Percentiles rank a stretch among this genome's conserved stretches.
phyloP scores from a whole-genome alignment of 2,888 invertebrate genomes.

The Cyrtodaria siliqua region DNA sequence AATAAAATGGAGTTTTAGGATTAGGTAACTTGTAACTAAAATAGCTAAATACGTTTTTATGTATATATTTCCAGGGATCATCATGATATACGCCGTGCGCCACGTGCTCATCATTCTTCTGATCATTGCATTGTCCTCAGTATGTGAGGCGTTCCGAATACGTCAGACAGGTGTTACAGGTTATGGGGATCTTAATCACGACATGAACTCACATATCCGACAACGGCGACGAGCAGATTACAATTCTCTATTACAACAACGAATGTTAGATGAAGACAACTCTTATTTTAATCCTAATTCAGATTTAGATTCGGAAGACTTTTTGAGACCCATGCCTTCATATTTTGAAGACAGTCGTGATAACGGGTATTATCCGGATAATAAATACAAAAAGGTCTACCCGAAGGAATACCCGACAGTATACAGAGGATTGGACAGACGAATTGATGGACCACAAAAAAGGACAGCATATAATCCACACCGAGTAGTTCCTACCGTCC shows the following conservation, averaged over 20 bases:
- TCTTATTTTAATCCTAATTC: conserved; percentile 51
- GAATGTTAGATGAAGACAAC: conserved; percentile 30
- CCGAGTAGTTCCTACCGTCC: conserved; percentile 43
- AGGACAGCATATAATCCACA: conserved; percentile 41
- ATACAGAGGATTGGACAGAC: conserved; percentile 6
- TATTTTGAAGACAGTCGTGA: conserved; percentile 13
- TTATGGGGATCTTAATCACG: no score
- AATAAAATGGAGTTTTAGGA: no score
- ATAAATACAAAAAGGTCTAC: not conserved
- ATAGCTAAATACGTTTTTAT: no score
- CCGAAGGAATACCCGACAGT: conserved; percentile 8
- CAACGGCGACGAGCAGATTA: conserved; percentile 29
- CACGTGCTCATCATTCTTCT: no score
- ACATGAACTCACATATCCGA: not conserved
- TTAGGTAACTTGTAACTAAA: no score
- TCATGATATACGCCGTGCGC: no score
- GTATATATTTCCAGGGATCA: no score
- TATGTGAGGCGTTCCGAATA: no score
- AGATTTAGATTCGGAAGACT: conserved; percentile 9
- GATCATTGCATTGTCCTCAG: no score
- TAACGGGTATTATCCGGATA: conserved; percentile 2
- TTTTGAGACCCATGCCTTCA: not conserved
- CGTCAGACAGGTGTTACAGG: no score
- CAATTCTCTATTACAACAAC: conserved; percentile 11
- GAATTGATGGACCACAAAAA: conserved; percentile 39